Evolutionary conservation across 2,797 vertebrate species (phyloP), one percentile per base, ranked within the genome.

Genomic region (Dipus sagitta): DNA sequence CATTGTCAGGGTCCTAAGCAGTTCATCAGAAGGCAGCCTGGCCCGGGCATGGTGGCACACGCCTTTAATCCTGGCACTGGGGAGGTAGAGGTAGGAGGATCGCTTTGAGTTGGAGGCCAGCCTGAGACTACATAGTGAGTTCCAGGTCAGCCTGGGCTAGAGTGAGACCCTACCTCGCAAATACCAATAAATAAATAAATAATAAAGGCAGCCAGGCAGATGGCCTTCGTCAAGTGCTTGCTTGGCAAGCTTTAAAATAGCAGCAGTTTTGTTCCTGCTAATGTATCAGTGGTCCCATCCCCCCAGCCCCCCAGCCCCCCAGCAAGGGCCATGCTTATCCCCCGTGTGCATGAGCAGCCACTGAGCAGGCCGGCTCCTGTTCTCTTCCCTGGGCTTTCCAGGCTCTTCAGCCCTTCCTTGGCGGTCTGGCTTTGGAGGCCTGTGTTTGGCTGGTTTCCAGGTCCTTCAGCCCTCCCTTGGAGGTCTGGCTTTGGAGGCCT

Each of bases 201-300:
- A 47, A 47, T 9, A 47, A 47, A 83, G 60, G 38, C 4, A 18
- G 74, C 81, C 92, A 52, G n/a, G 60, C 52, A 88, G 67, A 82
- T 21, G 17, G 10, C 78, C 82, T 92, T 88, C 26, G 62, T 14
- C 85, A 88, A 38, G 62, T 71, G 81, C 84, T 70, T 71, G 81
- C 84, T 70, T 88, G 95, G 94, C 70, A 79, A 88, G 47, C 58
- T 95, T 93, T 64, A 78, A 93, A 95, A 90, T 79, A 95, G 68
- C 82, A 72, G n/a, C 58, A 81, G 60, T 80, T 87, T 82, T 72
- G 52, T 89, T 90, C 71, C 83, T 18, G 42, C 70, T 70, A 60
- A 72, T 28, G 91, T 88, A 92, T 84, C 91, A 81, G 32, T 62
- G 80, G 47, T 71, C 24, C 7, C 38, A 89, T 94, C 88, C 93